phyloP scores from a whole-genome alignment of 2,888 invertebrate species.

The Cinara cedri region DNA sequence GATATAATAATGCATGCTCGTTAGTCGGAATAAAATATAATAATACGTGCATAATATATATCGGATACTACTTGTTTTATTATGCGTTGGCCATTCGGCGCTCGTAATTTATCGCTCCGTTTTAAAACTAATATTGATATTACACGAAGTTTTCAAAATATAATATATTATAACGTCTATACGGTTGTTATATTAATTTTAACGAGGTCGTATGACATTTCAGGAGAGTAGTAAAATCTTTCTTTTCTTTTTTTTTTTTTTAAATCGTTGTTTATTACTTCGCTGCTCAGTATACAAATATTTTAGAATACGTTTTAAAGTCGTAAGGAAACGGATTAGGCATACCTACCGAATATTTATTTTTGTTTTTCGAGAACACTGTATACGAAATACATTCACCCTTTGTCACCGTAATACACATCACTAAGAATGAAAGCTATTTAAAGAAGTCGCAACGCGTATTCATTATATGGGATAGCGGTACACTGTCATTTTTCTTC shows the following conservation, averaged over 20 bases:
- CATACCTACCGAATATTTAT: slow-evolving; percentile 40
- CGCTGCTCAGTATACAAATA: slow-evolving; percentile 34
- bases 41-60: neutral
- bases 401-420: slow-evolving; percentile 40
- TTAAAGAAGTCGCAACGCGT: slow-evolving; percentile 46
- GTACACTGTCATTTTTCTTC: slow-evolving; percentile 42
- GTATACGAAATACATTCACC: slow-evolving; percentile 21
- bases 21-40: neutral
- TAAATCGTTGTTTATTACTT: slow-evolving; percentile 39
- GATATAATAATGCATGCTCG: neutral
- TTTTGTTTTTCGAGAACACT: slow-evolving; percentile 52
- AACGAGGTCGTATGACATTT: neutral
- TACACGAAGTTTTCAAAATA: neutral
- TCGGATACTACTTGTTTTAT: neutral
- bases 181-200: neutral
- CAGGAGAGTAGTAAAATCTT: neutral
- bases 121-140: neutral
- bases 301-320: slow-evolving; percentile 16
- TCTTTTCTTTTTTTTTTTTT: neutral
- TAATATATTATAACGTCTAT: neutral
- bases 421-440: slow-evolving; percentile 43
- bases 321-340: slow-evolving; percentile 40
- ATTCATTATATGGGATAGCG: slow-evolving; percentile 10
- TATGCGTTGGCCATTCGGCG: too few species aligned
- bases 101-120: neutral